Percentiles rank a stretch among this genome's conserved stretches.
Evolutionary conservation across 2,797 vertebrate genomes (phyloP).

Genomic region (Valencia hispanica): DNA sequence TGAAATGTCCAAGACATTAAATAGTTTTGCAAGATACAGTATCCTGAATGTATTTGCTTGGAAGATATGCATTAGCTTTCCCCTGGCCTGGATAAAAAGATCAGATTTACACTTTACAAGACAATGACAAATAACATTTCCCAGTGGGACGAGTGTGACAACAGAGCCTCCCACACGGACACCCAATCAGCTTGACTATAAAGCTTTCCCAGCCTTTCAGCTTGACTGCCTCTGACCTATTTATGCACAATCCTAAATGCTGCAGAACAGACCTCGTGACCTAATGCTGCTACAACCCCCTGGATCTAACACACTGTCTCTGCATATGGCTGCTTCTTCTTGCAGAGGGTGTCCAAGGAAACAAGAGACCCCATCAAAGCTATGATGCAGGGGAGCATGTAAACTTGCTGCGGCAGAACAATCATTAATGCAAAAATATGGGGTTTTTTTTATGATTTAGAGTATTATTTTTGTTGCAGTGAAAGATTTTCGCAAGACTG

Average conservation of each 20-base stretch:
- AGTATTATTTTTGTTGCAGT: neutral
- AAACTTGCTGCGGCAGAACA: constrained; percentile 16
- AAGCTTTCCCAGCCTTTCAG: constrained; percentile 48
- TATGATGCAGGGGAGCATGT: constrained; percentile 24
- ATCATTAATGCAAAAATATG: neutral
- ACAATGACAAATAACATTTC: constrained; percentile 12
- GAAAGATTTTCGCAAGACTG: neutral
- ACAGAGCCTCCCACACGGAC: constrained; percentile 22
- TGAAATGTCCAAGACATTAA: neutral
- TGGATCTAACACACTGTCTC: constrained; percentile 19
- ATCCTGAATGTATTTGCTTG: neutral
- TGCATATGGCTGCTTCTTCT: constrained; percentile 13
- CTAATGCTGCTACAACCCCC: constrained; percentile 16
- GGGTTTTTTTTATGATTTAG: neutral
- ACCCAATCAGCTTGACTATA: constrained; percentile 39
- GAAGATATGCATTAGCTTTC: neutral
- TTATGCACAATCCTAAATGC: constrained; percentile 60
- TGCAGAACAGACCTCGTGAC: constrained; percentile 53
- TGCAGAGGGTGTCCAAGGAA: constrained; percentile 51
- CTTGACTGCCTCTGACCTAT: constrained; percentile 64
- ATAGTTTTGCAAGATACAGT: neutral
- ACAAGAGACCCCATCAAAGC: constrained; percentile 31
- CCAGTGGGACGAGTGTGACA: neutral
- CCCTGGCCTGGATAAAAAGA: neutral
- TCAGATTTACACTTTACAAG: neutral